Conservation (phyloP, 1,140 invertebrate genomes). For the Hylaeus volcanicus region DNA sequence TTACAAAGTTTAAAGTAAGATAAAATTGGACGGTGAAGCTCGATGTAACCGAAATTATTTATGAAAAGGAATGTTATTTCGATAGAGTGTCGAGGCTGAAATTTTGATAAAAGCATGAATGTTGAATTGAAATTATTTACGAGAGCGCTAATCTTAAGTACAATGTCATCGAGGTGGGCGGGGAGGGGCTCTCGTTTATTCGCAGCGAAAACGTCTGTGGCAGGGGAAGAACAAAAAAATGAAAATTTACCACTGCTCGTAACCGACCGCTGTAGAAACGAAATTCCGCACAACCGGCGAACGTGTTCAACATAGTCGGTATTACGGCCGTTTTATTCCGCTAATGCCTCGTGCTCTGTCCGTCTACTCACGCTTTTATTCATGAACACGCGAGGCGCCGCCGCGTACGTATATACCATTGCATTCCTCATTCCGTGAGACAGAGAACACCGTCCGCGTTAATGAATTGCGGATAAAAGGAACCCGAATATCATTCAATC, state of each 20-base stretch:
- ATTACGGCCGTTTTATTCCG: conserved; percentile 63
- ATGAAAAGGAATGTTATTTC: too few relatives aligned
- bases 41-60: too few relatives aligned
- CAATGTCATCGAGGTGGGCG: too few relatives aligned
- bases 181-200: conserved; percentile 11
- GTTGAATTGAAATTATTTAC: too few relatives aligned
- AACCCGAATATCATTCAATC: conserved; percentile 1
- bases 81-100: too few relatives aligned
- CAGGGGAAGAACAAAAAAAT: conserved; percentile 25
- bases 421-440: conserved; percentile 22
- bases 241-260: conserved; percentile 53
- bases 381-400: conserved; percentile 52
- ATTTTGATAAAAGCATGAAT: too few relatives aligned
- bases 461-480: conserved; percentile 46
- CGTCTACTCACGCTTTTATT: conserved; percentile 62
- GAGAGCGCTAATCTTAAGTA: too few relatives aligned
- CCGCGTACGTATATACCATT: conserved; percentile 6
- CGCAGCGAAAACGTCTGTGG: conserved; percentile 1
- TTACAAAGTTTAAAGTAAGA: too few relatives aligned
- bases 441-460: conserved; percentile 36
- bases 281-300: conserved; percentile 60
- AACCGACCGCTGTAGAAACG: conserved; percentile 48
- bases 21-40: too few relatives aligned
- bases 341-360: conserved; percentile 59
- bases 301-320: conserved; percentile 64